These are phyloP conservation scores for Pedicia rivosa DNA, from an alignment of 2,888 invertebrate genomes.

Conservation along the genomic window DNA sequence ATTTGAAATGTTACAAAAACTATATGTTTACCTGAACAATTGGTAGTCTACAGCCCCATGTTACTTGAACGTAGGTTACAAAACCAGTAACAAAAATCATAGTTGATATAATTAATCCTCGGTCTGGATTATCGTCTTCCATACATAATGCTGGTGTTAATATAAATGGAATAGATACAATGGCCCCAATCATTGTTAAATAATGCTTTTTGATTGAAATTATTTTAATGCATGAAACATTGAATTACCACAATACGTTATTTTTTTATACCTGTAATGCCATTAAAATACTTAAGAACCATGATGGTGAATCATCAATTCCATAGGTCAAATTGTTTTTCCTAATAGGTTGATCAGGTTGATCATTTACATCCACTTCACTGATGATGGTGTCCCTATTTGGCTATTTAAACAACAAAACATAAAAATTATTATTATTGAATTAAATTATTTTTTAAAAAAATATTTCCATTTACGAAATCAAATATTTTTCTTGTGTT, in stretches of 20 bases:
- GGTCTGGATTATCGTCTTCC: slow-evolving; percentile 52
- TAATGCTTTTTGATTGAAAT: slow-evolving; percentile 41
- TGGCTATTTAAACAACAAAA: too few relatives aligned
- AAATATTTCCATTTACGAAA: too few relatives aligned
- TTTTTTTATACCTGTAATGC: slow-evolving; percentile 49
- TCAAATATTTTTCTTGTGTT: too few relatives aligned
- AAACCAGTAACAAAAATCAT: slow-evolving; percentile 72
- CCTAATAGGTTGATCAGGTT: too few relatives aligned
- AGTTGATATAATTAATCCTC: slow-evolving; percentile 62
- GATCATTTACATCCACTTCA: too few relatives aligned
- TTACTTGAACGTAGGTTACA: slow-evolving; percentile 55
- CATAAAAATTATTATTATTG: too few relatives aligned
- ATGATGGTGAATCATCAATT: slow-evolving; percentile 67
- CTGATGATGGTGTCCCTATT: too few relatives aligned
- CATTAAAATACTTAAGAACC: slow-evolving; percentile 69
- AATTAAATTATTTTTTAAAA: too few relatives aligned
- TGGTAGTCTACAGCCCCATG: slow-evolving; percentile 58
- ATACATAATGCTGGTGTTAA: slow-evolving; percentile 68
- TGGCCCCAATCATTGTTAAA: slow-evolving; percentile 72
- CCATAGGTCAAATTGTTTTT: slow-evolving; percentile 46
- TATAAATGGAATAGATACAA: slow-evolving; percentile 68
- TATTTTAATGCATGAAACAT: neutral
- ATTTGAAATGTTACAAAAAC: too few relatives aligned
- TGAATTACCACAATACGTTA: neutral
- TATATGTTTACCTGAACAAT: slow-evolving; percentile 51